Evolutionary conservation across 2,797 vertebrate species (phyloP), one percentile per base, ranked within the genome.

Genomic region (Darevskia nairensis): DNA sequence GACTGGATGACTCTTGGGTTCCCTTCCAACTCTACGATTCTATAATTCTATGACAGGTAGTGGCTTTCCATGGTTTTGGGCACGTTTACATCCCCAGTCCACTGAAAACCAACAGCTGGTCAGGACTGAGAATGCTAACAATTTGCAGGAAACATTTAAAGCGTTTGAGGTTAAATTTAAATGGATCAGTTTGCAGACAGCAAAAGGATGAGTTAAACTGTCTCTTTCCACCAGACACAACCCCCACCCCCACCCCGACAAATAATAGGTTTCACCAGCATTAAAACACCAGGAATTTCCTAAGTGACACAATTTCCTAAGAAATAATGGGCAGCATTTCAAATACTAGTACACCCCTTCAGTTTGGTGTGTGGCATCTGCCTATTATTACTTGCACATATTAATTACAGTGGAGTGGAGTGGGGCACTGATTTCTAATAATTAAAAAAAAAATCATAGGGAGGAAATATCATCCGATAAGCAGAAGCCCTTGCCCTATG

Each of bases 111-210:
- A 93, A 84, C 92, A 91, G 90, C 89, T 95, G 90, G 92, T 88
- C 93, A 88, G 91, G 93, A 91, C 92, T 94, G 95, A 96, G 92
- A 94, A 95, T 96, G 94, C 95, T 81, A 71, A 88, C 94, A 94
- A 95, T 94, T 94, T 90, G 94, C 89, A 79, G 88, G 88, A 94
- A 95, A 96, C 94, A 95, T 95, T 96, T 94, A 96, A 92, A 95
- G 94, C 96, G 91, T 89, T 72, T 80, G 90, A 95, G 91, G 95
- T 95, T 94, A 91, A 94, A 95, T 96, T 96, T 95, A 94, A 96
- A 96, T 15, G 35, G 96, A 96, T 95, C 94, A 96, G 95, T 96
- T 96, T 96, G 95, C 94, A 95, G 95, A 96, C 94, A 96, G 94
- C 94, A 94, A 95, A 95, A 86, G 46, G 93, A 94, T 96, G 92